phyloP scores from a whole-genome alignment of 2,113 vertebrate genomes.

The Phalacrocorax pelagicus region DNA sequence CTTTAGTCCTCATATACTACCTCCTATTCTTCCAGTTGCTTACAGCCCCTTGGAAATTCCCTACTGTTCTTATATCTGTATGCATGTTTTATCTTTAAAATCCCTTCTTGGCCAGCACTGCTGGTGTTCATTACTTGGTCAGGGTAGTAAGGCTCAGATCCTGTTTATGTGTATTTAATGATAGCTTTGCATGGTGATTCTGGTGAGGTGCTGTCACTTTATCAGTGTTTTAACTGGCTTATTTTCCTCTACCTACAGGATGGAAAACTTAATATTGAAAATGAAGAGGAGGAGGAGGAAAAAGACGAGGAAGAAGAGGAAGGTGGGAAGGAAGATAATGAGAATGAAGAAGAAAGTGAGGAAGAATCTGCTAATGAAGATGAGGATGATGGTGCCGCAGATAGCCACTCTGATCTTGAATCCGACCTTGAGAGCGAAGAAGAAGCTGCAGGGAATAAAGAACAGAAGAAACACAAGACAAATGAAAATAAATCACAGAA shows the following conservation, averaged over 20 bases:
- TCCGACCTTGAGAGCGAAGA: constrained; percentile 75
- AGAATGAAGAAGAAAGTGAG: neutral
- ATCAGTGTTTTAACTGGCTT: neutral
- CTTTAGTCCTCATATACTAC: neutral
- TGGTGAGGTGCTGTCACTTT: neutral
- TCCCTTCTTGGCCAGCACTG: neutral
- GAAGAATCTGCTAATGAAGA: constrained; percentile 29
- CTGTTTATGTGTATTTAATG: neutral
- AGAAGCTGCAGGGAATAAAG: neutral
- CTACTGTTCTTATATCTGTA: neutral
- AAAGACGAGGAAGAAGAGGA: constrained; percentile 19
- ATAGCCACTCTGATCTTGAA: constrained; percentile 82
- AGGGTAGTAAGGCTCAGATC: neutral
- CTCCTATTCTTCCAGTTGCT: neutral
- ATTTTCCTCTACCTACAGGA: constrained; percentile 68
- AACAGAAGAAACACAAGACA: neutral
- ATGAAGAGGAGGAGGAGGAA: neutral
- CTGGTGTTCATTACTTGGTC: neutral
- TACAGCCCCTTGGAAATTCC: neutral
- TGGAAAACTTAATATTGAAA: constrained; percentile 76
- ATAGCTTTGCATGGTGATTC: neutral
- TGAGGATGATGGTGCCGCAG: constrained; percentile 34
- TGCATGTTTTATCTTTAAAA: neutral
- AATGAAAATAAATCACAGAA: neutral
- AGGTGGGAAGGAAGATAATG: constrained; percentile 2